Conservation (phyloP, 2,888 invertebrate species). For the Apomyelois bistriatella region DNA sequence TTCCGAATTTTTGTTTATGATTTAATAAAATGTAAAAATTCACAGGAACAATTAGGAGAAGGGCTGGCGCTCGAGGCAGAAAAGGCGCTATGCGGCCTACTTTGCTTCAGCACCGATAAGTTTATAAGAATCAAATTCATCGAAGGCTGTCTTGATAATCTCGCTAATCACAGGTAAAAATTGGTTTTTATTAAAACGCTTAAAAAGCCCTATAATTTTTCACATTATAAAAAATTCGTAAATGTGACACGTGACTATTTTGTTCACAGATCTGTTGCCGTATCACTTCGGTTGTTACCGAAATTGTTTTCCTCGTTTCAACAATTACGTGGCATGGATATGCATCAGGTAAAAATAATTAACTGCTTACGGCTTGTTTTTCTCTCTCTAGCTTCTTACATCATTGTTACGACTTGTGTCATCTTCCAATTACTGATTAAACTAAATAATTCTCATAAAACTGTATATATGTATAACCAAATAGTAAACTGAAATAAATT, state of each 20-base stretch:
- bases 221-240: background rate
- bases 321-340: conserved; percentile 92
- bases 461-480: too few relatives aligned
- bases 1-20: too few relatives aligned
- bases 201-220: background rate
- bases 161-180: conserved; percentile 87
- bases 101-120: conserved; percentile 94
- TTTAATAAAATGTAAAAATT: too few relatives aligned
- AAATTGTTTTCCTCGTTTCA: conserved; percentile 95
- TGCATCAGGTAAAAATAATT: conserved; percentile 84
- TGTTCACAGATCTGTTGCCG: conserved; percentile 87
- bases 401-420: too few relatives aligned
- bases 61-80: conserved; percentile 96
- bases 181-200: background rate
- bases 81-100: conserved; percentile 92
- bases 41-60: conserved; percentile 90
- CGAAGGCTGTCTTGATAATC: conserved; percentile 94
- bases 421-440: too few relatives aligned
- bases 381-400: too few relatives aligned
- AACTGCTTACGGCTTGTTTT: too few relatives aligned
- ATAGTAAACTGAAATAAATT: too few relatives aligned
- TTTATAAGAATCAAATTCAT: conserved; percentile 96
- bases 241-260: background rate
- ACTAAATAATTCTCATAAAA: too few relatives aligned
- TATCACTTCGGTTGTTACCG: conserved; percentile 92